These are phyloP conservation scores for Xestia rhomboidea DNA, from an alignment of 2,888 invertebrate genomes.

Conservation along the genomic window DNA sequence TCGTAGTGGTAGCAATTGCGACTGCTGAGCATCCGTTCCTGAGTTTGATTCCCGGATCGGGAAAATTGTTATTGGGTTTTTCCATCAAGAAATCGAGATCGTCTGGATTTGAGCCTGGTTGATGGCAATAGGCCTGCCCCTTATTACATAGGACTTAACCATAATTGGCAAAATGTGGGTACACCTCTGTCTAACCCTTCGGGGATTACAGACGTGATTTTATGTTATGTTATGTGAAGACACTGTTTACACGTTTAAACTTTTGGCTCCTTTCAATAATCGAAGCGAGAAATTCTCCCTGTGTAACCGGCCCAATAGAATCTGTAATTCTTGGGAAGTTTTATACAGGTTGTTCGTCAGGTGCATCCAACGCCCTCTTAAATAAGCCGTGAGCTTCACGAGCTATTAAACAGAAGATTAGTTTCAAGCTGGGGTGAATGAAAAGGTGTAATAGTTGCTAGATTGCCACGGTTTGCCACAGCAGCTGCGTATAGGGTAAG, in stretches of 20 bases:
- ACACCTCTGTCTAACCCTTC: no score
- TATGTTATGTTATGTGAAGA: background rate
- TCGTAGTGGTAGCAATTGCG: no score
- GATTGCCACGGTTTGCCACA: conserved; percentile 41
- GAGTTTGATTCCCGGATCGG: no score
- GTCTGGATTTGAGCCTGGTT: no score
- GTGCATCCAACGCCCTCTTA: conserved; percentile 72
- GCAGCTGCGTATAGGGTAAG: conserved; percentile 12
- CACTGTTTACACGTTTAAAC: background rate
- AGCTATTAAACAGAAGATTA: conserved; percentile 80
- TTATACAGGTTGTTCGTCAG: conserved; percentile 73
- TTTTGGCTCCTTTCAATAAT: background rate
- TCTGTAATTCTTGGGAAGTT: conserved; percentile 72
- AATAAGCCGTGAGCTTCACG: conserved; percentile 74
- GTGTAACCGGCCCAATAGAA: background rate
- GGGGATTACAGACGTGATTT: no score
- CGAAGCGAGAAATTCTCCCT: background rate
- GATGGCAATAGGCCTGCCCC: no score
- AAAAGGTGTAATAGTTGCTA: conserved; percentile 73
- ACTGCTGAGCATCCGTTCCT: no score
- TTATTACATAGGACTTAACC: no score
- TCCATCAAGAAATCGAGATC: no score
- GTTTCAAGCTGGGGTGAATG: conserved; percentile 71
- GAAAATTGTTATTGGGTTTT: no score
- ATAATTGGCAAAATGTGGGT: no score